A percentile compares a stretch with the other conserved stretches of the same genome.
phyloP scores from a whole-genome alignment of 1,140 invertebrate genomes.

The Mercenaria mercenaria region DNA sequence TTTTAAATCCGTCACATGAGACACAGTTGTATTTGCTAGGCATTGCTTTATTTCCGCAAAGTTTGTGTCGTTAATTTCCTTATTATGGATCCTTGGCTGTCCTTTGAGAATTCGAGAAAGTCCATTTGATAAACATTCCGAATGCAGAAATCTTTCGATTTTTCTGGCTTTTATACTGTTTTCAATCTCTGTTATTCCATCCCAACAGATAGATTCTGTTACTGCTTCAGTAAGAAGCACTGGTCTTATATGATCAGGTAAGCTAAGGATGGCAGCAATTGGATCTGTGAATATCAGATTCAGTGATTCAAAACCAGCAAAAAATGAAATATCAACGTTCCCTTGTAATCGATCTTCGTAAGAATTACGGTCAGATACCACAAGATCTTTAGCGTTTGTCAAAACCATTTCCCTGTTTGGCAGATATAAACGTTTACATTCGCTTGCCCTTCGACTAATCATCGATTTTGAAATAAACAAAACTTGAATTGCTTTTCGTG shows the following conservation, averaged over 20 bases:
- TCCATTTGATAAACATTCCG: neutral
- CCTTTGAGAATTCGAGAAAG: slow-evolving; percentile 7
- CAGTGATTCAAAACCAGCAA: slow-evolving; percentile 24
- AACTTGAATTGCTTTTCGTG: slow-evolving; percentile 68
- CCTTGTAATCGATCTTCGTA: slow-evolving; percentile 34
- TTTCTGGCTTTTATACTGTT: neutral
- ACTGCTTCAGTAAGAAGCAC: neutral
- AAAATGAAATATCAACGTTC: slow-evolving; percentile 40
- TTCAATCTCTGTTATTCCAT: neutral
- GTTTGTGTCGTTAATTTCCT: neutral
- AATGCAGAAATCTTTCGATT: slow-evolving; percentile 19
- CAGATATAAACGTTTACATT: slow-evolving; percentile 68
- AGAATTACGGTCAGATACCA: slow-evolving; percentile 49
- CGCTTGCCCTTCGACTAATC: neutral
- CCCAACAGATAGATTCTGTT: neutral
- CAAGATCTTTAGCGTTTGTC: slow-evolving; percentile 54
- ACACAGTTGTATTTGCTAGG: neutral
- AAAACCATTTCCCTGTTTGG: slow-evolving; percentile 62
- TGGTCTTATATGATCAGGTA: neutral
- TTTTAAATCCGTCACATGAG: neutral
- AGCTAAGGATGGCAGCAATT: neutral
- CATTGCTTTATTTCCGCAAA: neutral
- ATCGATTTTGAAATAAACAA: slow-evolving; percentile 56
- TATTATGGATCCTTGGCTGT: neutral
- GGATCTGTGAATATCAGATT: neutral